phyloP scores from a whole-genome alignment of 2,797 vertebrate species.

The Malurus splendens region DNA sequence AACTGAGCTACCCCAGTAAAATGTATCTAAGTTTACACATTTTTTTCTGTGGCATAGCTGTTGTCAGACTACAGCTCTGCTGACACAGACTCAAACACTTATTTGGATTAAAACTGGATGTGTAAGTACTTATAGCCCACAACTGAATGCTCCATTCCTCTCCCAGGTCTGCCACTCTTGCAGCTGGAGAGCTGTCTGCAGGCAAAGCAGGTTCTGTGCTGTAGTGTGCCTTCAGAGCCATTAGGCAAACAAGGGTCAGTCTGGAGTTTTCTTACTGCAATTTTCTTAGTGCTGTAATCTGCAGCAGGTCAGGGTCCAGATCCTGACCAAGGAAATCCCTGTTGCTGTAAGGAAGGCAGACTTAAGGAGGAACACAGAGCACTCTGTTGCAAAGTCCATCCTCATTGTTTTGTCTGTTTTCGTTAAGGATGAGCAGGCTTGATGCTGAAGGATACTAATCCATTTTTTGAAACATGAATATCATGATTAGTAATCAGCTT shows the following conservation, averaged over 20 bases:
- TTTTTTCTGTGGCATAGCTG: background rate
- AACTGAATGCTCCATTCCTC: background rate
- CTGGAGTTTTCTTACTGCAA: background rate
- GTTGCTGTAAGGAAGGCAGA: background rate
- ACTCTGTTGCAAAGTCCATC: fast-evolving
- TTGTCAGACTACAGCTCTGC: background rate
- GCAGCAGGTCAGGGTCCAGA: background rate
- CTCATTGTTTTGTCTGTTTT: background rate
- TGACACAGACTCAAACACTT: background rate
- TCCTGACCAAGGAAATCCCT: background rate
- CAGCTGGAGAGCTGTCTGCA: background rate
- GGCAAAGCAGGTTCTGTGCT: background rate
- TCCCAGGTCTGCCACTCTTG: background rate
- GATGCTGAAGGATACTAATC: background rate
- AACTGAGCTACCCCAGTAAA: background rate
- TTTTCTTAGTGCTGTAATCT: background rate
- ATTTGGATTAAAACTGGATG: background rate
- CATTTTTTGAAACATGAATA: background rate
- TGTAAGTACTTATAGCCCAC: background rate
- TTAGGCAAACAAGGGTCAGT: background rate
- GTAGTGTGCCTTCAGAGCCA: background rate
- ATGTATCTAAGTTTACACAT: background rate
- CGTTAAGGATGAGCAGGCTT: background rate
- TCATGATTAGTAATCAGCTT: background rate
- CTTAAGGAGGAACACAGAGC: background rate